Evolutionary conservation across 2,113 vertebrate species (phyloP).

Genomic region (Podocnemis expansa): DNA sequence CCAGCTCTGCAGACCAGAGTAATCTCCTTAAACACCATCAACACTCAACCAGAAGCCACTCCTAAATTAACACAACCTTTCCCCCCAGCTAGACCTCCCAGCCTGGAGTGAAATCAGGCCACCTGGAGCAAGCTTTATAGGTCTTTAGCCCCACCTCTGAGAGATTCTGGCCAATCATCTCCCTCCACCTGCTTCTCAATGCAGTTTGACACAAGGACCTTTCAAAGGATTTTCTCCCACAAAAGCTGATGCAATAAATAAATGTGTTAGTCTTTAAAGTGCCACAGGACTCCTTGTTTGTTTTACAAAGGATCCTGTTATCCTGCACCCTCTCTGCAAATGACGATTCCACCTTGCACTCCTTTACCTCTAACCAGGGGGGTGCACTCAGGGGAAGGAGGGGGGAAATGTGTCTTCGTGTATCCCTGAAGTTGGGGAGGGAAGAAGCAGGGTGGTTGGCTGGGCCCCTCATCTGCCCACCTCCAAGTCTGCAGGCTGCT

Average conservation of each 20-base stretch:
- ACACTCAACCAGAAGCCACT: background rate
- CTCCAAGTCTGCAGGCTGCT: too few species aligned
- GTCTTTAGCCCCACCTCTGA: background rate
- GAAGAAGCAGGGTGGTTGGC: too few species aligned
- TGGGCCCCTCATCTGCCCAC: too few species aligned
- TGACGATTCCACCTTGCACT: too few species aligned
- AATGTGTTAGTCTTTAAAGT: too few species aligned
- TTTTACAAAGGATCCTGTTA: background rate
- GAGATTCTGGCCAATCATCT: background rate
- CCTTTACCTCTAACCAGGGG: background rate
- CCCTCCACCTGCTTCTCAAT: background rate
- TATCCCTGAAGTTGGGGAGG: too few species aligned
- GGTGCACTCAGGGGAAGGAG: too few species aligned
- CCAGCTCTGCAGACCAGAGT: background rate
- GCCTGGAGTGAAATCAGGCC: accelerated
- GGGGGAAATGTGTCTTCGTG: too few species aligned
- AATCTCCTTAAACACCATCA: background rate
- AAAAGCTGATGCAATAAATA: too few species aligned
- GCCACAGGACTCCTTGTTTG: too few species aligned
- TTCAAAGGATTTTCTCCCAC: too few species aligned
- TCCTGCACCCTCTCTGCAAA: background rate
- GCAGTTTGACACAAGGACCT: background rate
- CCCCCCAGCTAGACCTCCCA: background rate
- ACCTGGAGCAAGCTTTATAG: background rate
- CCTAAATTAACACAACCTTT: background rate